phyloP scores from a whole-genome alignment of 1,140 invertebrate genomes.

The Rhopalosiphum padi region DNA sequence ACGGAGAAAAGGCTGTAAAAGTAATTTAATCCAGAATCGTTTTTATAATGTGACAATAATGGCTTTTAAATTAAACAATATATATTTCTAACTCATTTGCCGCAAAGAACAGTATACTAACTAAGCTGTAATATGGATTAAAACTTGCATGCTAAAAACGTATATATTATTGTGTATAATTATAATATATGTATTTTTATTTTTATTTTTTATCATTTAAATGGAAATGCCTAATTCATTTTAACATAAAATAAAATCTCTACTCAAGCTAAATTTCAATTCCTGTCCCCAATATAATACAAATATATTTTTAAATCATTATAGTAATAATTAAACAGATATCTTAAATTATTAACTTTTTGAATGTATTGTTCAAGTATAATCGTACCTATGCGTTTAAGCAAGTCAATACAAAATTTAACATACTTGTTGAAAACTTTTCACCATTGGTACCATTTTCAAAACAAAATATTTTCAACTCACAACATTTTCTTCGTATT shows the following conservation, averaged over 20 bases:
- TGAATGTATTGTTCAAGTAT: background rate
- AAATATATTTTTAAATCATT: background rate
- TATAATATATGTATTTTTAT: background rate
- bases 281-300: background rate
- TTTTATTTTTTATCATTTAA: background rate
- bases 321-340: background rate
- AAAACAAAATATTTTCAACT: background rate
- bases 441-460: background rate
- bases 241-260: background rate
- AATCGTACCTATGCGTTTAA: background rate
- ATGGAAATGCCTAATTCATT: background rate
- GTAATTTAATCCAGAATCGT: background rate
- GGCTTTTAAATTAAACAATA: constrained; percentile 2
- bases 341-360: background rate
- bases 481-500: background rate
- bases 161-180: background rate
- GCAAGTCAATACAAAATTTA: background rate
- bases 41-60: constrained; percentile 1
- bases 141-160: background rate
- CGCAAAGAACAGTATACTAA: background rate
- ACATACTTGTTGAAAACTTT: background rate
- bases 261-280: background rate
- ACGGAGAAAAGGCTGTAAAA: background rate
- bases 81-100: background rate
- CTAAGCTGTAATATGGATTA: background rate